These are phyloP conservation scores for Laspeyria flexula DNA, from an alignment of 2,888 invertebrate genomes.

Conservation along the genomic window DNA sequence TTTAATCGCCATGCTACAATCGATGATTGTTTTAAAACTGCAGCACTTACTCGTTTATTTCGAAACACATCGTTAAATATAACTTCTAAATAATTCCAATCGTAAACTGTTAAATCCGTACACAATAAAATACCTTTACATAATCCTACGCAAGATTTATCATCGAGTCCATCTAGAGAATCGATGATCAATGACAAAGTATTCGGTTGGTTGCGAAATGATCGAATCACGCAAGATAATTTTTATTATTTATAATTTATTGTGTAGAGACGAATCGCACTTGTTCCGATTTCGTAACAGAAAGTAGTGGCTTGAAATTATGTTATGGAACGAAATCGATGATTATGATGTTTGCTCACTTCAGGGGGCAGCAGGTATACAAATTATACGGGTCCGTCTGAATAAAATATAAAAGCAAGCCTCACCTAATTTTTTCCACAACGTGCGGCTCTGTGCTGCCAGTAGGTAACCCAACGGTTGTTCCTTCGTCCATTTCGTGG, in stretches of 20 bases:
- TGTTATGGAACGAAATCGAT: constrained; percentile 16
- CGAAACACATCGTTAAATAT: not conserved
- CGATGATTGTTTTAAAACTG: not conserved
- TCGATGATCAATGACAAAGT: constrained; percentile 18
- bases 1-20: not conserved
- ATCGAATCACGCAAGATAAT: constrained; percentile 23
- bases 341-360: constrained; percentile 11
- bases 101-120: not conserved
- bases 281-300: constrained; percentile 39
- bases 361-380: constrained; percentile 17
- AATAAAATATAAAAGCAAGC: no score
- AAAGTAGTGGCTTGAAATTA: constrained; percentile 23
- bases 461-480: no score
- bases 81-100: constrained; percentile 1
- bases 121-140: constrained; percentile 21
- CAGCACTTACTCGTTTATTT: not conserved
- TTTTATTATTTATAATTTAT: constrained; percentile 24
- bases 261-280: constrained; percentile 24
- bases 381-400: no score
- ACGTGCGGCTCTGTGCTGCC: no score
- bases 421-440: no score
- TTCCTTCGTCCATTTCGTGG: no score
- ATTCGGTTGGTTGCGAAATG: constrained; percentile 20
- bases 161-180: constrained; percentile 3
- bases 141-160: constrained; percentile 12